Conservation (phyloP, 35 echinoderm and acorn worm genomes). For the Apostichopus japonicus region DNA sequence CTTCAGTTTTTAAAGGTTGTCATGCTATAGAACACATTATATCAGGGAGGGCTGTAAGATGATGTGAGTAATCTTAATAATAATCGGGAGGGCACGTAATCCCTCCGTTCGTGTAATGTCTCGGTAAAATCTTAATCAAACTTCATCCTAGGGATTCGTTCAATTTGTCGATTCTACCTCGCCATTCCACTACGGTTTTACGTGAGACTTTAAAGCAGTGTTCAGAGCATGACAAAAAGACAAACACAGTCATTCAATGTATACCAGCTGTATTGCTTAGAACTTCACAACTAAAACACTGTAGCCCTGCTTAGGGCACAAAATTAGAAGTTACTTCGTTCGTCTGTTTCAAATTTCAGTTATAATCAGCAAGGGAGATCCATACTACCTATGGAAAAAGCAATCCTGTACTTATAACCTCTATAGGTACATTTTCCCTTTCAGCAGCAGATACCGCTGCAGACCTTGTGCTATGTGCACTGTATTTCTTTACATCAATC, state of each 20-base stretch:
- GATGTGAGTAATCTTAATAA: background rate
- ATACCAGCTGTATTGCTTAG: too few species aligned
- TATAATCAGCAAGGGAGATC: background rate
- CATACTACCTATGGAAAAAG: background rate
- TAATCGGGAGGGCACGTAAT: background rate
- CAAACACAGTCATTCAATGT: too few species aligned
- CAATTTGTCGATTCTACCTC: background rate
- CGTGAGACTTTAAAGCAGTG: conserved; percentile 2
- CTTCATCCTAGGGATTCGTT: background rate
- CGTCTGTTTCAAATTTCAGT: background rate
- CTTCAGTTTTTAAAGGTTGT: too few species aligned
- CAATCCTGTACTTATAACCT: background rate
- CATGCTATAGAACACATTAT: background rate
- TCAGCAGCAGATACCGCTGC: conserved; percentile 56
- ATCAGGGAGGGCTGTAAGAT: background rate
- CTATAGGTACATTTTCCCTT: conserved; percentile 38
- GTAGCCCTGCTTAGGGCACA: too few species aligned
- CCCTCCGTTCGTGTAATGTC: too few species aligned
- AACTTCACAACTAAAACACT: too few species aligned
- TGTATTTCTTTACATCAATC: conserved; percentile 2
- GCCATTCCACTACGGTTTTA: background rate
- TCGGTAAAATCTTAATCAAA: too few species aligned
- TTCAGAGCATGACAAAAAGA: too few species aligned
- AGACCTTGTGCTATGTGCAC: conserved; percentile 31
- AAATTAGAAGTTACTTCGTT: too few species aligned